A percentile compares a stretch with the other conserved stretches of the same genome.
Conservation (phyloP, 1,140 invertebrate genomes). For the Pseudomyrmex dendroicus region DNA sequence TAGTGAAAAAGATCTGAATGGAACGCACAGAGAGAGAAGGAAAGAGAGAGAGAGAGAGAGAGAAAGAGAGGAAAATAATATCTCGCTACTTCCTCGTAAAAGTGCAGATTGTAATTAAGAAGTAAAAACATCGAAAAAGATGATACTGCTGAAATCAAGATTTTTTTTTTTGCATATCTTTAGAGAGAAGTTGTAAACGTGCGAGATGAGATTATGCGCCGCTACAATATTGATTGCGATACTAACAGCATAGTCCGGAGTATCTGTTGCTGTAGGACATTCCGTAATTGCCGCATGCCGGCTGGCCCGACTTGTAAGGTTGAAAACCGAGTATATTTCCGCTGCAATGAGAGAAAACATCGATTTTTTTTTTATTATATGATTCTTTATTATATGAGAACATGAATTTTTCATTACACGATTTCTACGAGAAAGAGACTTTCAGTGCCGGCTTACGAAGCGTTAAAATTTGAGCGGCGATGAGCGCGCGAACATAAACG, state of each 20-base stretch:
- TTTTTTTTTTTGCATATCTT: not conserved
- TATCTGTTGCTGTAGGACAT: conserved; percentile 90
- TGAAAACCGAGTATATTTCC: conserved; percentile 91
- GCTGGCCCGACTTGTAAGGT: conserved; percentile 91
- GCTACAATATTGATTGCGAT: conserved; percentile 50
- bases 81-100: no score
- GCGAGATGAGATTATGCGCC: not conserved
- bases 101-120: no score
- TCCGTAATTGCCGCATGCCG: conserved; percentile 89
- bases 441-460: no score
- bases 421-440: not conserved
- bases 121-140: no score
- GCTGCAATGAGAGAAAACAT: conserved; percentile 79
- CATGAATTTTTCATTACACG: not conserved
- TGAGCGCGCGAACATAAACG: not conserved
- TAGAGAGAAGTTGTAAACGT: not conserved
- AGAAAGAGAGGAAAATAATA: no score
- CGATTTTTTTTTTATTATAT: not conserved
- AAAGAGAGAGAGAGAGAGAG: no score
- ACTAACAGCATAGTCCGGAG: conserved; percentile 91
- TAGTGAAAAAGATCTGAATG: not conserved
- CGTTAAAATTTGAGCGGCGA: no score
- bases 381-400: not conserved
- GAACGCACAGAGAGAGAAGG: no score
- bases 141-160: not conserved